Base-by-base conservation (phyloP, 2,113 vertebrate genomes). In the Gila orcuttii region DNA sequence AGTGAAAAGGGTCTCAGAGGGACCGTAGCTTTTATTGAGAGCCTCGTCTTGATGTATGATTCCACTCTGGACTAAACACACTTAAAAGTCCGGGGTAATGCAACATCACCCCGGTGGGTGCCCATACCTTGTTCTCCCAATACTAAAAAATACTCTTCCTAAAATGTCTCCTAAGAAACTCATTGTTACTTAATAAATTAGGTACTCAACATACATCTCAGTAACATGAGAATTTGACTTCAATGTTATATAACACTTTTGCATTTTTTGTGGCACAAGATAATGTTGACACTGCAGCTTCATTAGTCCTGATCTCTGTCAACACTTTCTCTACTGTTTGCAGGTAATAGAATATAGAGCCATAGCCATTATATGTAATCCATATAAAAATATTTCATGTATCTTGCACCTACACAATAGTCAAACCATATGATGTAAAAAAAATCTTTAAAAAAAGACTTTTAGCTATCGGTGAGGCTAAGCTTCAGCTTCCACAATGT, bases 1-100 rank as follows among this genome's bases (percentile, higher is more conserved):
- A 50, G 36, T 66, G 74, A 55, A 62, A 66, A 84, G 77, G 21
- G 12, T 87, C 69, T 25, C 82, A 39, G n/a, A 75, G 82, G 82
- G 69, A 28, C 66, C 19, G 50, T 71, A 39, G 10, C 39, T 78
- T 84, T 87, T 83, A 85, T 74, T 85, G 79, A 87, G 73, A 52
- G 33, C 6, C 74, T 84, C 69, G 81, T 86, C 36, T 66, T 59
- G 64, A 79, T 47, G 62, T 62, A n/a, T 31, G 23, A 59, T 81
- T 57, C 76, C 57, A 50, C 83, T 87, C 52, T 75, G 71, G 62
- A 88, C 31, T 36, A 50, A 74, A 50, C 60, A 31, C 6, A 42
- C 21, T 66, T 62, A 77, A 82, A 82, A 84, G 36, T 81, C 80
- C 83, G 42, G 73, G 79, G 73, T 59, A n/a, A 68, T 83, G 6